phyloP scores from a whole-genome alignment of 2,797 vertebrate species.

The Sebastes minor region DNA sequence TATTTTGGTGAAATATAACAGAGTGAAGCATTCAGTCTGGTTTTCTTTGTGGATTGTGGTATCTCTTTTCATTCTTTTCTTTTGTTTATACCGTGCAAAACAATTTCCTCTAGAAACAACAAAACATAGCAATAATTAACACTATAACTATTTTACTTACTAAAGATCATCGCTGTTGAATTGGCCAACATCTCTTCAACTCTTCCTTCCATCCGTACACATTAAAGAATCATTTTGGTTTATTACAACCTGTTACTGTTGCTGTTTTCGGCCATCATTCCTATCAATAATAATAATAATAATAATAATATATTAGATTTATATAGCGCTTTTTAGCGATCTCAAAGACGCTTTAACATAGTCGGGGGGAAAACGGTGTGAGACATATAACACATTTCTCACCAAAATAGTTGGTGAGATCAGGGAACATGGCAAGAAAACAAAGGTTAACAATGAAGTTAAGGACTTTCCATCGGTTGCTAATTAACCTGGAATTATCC shows the following conservation, averaged over 20 bases:
- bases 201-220: background rate
- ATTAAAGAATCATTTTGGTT: background rate
- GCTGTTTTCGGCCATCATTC: background rate
- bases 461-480: background rate
- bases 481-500: background rate
- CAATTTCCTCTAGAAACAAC: background rate
- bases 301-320: too few species aligned
- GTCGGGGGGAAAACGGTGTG: too few species aligned
- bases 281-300: background rate
- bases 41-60: background rate
- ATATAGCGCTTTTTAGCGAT: too few species aligned
- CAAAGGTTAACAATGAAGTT: background rate
- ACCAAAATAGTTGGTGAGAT: background rate
- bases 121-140: background rate
- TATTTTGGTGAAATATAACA: slow-evolving; percentile 20
- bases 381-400: background rate
- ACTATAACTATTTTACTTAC: background rate
- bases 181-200: background rate
- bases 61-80: background rate
- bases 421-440: background rate
- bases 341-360: too few species aligned
- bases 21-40: background rate
- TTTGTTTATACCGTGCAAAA: background rate
- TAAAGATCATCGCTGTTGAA: background rate
- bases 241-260: background rate